Conservation (phyloP, 2,888 invertebrate genomes). For the Aspidiotus rigidus region DNA sequence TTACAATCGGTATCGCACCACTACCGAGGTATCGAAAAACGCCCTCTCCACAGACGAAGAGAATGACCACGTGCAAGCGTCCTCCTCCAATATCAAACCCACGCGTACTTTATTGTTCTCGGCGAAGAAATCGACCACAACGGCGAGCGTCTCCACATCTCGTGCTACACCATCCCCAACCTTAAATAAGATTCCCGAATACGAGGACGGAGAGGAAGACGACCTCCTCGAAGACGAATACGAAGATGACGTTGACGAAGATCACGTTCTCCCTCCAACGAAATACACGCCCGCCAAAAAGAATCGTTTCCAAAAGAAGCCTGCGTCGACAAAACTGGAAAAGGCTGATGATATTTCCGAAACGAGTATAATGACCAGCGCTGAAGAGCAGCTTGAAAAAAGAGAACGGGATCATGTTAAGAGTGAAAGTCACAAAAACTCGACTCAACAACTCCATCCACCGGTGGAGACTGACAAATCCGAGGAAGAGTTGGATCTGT, state of each 20-base stretch:
- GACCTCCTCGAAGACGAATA: constrained; percentile 29
- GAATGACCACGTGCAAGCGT: constrained; percentile 18
- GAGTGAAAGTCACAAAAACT: not conserved
- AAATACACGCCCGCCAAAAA: constrained; percentile 41
- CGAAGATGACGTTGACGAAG: constrained; percentile 29
- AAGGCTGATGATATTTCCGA: constrained; percentile 23
- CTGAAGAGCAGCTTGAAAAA: constrained; percentile 21
- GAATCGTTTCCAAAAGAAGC: not conserved
- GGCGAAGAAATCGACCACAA: constrained; percentile 38
- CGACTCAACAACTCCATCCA: not conserved
- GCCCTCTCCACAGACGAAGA: constrained; percentile 34
- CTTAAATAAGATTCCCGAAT: constrained; percentile 32
- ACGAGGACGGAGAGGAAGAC: constrained; percentile 25
- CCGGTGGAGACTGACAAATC: not conserved
- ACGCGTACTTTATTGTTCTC: constrained; percentile 38
- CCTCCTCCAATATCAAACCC: constrained; percentile 37
- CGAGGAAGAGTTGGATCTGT: constrained; percentile 16
- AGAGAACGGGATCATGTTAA: not conserved
- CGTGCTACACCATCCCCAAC: constrained; percentile 35
- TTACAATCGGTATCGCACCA: constrained; percentile 40
- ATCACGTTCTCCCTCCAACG: constrained; percentile 13
- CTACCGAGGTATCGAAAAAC: constrained; percentile 37
- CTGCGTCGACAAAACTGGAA: constrained; percentile 12
- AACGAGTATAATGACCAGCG: constrained; percentile 25
- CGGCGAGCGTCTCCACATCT: constrained; percentile 23